Evolutionary conservation across 2,797 vertebrate species (phyloP).

Genomic region (Notoglanidium macrostoma): DNA sequence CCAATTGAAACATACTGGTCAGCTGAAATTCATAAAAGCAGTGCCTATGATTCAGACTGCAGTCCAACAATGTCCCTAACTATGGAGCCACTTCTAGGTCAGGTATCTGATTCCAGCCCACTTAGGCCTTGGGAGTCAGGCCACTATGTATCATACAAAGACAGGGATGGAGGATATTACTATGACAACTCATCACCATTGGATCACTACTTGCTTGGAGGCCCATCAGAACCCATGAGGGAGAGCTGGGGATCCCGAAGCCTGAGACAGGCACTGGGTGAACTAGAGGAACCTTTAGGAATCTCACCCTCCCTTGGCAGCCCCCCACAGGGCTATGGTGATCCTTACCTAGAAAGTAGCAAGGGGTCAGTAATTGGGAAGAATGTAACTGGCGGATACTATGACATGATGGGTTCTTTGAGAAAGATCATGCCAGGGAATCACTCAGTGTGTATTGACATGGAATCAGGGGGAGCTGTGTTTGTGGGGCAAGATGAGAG

Average conservation of each 20-base stretch:
- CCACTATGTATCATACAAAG: conserved; percentile 78
- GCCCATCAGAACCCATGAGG: conserved; percentile 61
- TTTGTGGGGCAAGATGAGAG: conserved; percentile 69
- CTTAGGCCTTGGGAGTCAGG: conserved; percentile 78
- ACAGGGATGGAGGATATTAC: conserved; percentile 76
- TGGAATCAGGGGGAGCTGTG: conserved; percentile 75
- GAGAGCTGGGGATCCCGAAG: conserved; percentile 84
- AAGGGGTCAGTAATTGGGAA: conserved; percentile 62
- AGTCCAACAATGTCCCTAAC: conserved; percentile 83
- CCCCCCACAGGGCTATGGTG: conserved; percentile 66
- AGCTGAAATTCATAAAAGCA: conserved; percentile 68
- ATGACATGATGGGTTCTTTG: conserved; percentile 82
- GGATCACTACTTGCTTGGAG: conserved; percentile 69
- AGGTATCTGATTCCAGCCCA: conserved; percentile 66
- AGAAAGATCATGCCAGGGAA: conserved; percentile 79
- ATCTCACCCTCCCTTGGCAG: conserved; percentile 69
- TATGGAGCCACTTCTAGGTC: conserved; percentile 88
- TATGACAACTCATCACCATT: conserved; percentile 73
- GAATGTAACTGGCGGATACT: conserved; percentile 74
- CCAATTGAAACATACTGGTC: conserved; percentile 77
- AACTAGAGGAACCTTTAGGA: conserved; percentile 80
- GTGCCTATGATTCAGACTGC: conserved; percentile 77
- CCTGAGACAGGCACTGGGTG: conserved; percentile 72
- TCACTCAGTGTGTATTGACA: conserved; percentile 76
- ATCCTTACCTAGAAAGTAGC: conserved; percentile 70